These are phyloP conservation scores for Dromas ardeola DNA, from an alignment of 2,113 vertebrate genomes.

Conservation along the genomic window DNA sequence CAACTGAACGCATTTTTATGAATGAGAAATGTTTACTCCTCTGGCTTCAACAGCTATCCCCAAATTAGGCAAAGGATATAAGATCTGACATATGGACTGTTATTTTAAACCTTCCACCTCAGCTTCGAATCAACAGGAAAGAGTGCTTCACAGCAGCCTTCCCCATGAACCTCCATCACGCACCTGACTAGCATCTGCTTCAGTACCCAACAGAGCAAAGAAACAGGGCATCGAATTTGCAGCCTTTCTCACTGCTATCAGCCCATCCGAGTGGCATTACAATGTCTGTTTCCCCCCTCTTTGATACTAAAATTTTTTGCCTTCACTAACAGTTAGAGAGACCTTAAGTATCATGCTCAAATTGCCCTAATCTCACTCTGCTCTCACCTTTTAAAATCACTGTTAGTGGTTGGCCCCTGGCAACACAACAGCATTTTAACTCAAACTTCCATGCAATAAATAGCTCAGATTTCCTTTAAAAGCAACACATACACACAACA, in stretches of 20 bases:
- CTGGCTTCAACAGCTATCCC: neutral
- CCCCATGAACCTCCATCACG: neutral
- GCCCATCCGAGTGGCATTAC: neutral
- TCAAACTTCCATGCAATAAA: slow-evolving; percentile 57
- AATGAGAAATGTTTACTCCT: neutral
- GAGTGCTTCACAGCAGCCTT: neutral
- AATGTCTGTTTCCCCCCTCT: neutral
- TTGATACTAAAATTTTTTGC: neutral
- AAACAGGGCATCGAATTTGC: neutral
- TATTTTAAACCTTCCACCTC: neutral
- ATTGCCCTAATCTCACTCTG: slow-evolving; percentile 2
- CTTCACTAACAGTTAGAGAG: neutral
- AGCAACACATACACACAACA: slow-evolving; percentile 33
- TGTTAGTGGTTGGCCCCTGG: slow-evolving; percentile 40
- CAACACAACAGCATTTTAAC: slow-evolving; percentile 45
- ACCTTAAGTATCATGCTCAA: slow-evolving; percentile 40
- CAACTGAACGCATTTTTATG: neutral
- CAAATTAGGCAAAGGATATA: neutral
- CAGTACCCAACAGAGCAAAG: neutral
- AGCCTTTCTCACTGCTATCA: neutral
- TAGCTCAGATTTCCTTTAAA: slow-evolving; percentile 59
- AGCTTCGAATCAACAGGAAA: neutral
- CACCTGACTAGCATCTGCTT: slow-evolving; percentile 31
- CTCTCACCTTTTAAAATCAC: slow-evolving; percentile 60
- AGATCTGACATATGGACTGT: neutral